A percentile compares a stretch with the other conserved stretches of the same genome.
These are phyloP conservation scores for Zhengitettix transpicula DNA, from an alignment of 2,888 invertebrate genomes.

Conservation along the genomic window DNA sequence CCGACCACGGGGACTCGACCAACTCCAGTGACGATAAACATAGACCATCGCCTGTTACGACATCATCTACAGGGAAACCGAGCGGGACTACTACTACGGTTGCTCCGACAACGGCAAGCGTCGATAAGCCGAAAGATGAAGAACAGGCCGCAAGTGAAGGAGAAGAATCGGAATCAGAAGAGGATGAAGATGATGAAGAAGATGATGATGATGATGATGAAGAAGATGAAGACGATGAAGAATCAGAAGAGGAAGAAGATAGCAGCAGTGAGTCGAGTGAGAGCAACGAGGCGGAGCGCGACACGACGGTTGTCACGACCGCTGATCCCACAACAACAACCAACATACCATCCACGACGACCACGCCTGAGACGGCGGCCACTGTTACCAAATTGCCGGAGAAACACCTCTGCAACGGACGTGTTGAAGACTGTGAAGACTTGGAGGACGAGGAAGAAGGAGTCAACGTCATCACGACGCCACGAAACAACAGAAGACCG, in stretches of 20 bases:
- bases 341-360: neutral
- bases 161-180: neutral
- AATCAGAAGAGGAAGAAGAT: neutral
- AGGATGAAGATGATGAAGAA: neutral
- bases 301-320: neutral
- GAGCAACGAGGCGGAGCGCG: neutral
- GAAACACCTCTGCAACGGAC: conserved; percentile 6
- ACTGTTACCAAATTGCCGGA: too few relatives aligned
- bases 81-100: too few relatives aligned
- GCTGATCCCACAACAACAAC: neutral
- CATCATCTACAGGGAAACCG: too few relatives aligned
- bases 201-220: neutral
- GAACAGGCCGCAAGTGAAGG: conserved; percentile 15
- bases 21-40: neutral
- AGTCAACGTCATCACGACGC: neutral
- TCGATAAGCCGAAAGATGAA: conserved; percentile 8
- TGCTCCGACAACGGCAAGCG: neutral
- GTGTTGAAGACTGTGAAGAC: neutral
- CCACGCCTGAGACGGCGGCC: too few relatives aligned
- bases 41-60: too few relatives aligned
- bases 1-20: too few relatives aligned
- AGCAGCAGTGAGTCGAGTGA: neutral
- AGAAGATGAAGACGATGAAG: neutral
- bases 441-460: neutral
- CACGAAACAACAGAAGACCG: neutral